Evolutionary conservation across 2,797 vertebrate genomes (phyloP).

Genomic region (Sebastes reedi): DNA sequence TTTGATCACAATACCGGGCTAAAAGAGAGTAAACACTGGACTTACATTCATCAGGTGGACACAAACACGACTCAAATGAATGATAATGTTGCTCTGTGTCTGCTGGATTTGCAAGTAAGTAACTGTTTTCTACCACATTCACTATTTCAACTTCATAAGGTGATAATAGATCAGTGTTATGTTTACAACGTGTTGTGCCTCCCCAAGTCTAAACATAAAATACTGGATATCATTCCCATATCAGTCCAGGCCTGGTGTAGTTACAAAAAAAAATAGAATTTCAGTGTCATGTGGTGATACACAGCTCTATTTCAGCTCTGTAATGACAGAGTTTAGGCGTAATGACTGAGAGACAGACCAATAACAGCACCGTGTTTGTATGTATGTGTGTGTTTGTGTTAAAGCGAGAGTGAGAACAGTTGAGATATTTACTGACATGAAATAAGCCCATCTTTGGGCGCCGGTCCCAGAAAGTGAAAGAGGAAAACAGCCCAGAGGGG

Average conservation of each 20-base stretch:
- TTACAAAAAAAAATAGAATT: not conserved
- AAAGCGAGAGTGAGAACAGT: slow-evolving; percentile 2
- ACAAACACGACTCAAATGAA: not conserved
- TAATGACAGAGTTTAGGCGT: not conserved
- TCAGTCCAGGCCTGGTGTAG: not conserved
- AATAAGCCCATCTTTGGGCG: slow-evolving; percentile 37
- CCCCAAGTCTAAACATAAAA: not conserved
- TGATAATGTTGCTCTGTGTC: not conserved
- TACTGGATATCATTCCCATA: not conserved
- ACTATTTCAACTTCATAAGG: not conserved
- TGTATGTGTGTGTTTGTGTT: not conserved
- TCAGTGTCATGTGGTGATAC: too few species aligned
- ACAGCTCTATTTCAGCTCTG: not conserved
- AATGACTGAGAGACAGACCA: not conserved
- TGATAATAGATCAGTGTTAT: too few species aligned
- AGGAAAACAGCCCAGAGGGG: slow-evolving; percentile 11
- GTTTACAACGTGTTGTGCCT: not conserved
- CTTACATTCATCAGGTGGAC: not conserved
- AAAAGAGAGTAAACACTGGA: not conserved
- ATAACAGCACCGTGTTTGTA: not conserved
- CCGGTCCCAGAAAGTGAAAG: slow-evolving; percentile 39
- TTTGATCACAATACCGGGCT: not conserved
- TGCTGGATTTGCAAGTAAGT: not conserved
- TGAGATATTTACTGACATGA: slow-evolving; percentile 43
- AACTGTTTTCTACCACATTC: not conserved